Base-by-base conservation (phyloP, 2,113 vertebrate species). In the Actenoides lindsayi region DNA sequence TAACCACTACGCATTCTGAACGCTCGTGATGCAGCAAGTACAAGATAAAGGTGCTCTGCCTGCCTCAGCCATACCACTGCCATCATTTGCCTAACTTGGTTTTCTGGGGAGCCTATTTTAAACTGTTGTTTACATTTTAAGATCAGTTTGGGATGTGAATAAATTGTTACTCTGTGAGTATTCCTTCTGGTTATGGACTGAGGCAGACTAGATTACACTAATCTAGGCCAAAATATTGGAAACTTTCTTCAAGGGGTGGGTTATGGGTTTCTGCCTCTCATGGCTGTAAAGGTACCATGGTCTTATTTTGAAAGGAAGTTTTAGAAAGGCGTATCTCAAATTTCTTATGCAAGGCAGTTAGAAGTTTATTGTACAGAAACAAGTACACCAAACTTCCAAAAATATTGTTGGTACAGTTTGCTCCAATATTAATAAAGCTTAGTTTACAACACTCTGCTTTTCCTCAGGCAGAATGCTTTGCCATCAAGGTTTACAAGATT, bases 321-420 rank as follows among this genome's bases (percentile, higher is more conserved):
- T 86, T 63, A 92, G 46, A 94, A 93, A 91, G 62, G 69, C 86
- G 59, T 6, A 50, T 41, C 50, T 68, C 11, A 51, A 60, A 19
- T 81, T 89, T 77, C 48, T 87, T 89, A 79, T 35, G 80, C 95
- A 89, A 95, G 95, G 82, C 78, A 79, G 53, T 48, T 67, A 74
- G 23, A 75, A 93, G 41, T 97, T 97, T 97, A 97, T 97, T 97
- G 37, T 96, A 94, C 84, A 94, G 92, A 92, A 94, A 78, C 62
- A 93, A 84, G 54, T 76, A 84, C 87, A 89, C 31, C 67, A 87
- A 87, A 46, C 74, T 82, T 84, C 83, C 69, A 89, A 94, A 97
- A 97, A 94, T 93, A 92, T 25, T 89, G 50, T 74, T 68, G 39
- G 39, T 86, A 16, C 79, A 59, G 73, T 89, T 92, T 74, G 30